Percentiles rank a stretch among this genome's conserved stretches.
phyloP scores from a whole-genome alignment of 2,113 vertebrate species.

The Gobiocypris rarus region DNA sequence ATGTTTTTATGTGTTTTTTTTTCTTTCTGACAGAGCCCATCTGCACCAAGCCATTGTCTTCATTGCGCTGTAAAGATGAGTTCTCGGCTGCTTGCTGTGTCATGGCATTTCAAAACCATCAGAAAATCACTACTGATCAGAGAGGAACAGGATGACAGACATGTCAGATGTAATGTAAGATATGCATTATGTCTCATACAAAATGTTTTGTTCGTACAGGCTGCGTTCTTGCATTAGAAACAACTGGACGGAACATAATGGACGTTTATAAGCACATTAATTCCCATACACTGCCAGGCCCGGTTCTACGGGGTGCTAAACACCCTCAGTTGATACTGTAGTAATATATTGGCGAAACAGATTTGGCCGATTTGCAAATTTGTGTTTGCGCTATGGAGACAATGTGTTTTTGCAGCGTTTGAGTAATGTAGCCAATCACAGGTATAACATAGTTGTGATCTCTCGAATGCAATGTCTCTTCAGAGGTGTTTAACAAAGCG shows the following conservation, averaged over 20 bases:
- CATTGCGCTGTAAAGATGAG: background rate
- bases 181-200: background rate
- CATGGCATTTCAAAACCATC: slow-evolving; percentile 8
- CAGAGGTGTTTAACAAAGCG: too few relatives aligned
- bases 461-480: too few relatives aligned
- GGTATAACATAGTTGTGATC: too few relatives aligned
- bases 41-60: background rate
- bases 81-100: slow-evolving; percentile 5
- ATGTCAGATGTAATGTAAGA: background rate
- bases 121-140: background rate
- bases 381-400: too few relatives aligned
- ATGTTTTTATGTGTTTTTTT: slow-evolving; percentile 8
- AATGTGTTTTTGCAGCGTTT: too few relatives aligned
- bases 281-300: too few relatives aligned
- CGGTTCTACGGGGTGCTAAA: too few relatives aligned
- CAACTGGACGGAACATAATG: background rate
- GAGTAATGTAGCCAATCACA: too few relatives aligned
- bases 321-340: too few relatives aligned
- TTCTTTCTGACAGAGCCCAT: slow-evolving; percentile 17
- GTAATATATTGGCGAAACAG: too few relatives aligned
- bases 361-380: too few relatives aligned
- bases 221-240: background rate
- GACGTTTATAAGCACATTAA: background rate
- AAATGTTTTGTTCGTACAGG: background rate
- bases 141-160: slow-evolving; percentile 11